A percentile compares a stretch with the other conserved stretches of the same genome.
phyloP scores from a whole-genome alignment of 2,797 vertebrate genomes.

The Caiman crocodilus region DNA sequence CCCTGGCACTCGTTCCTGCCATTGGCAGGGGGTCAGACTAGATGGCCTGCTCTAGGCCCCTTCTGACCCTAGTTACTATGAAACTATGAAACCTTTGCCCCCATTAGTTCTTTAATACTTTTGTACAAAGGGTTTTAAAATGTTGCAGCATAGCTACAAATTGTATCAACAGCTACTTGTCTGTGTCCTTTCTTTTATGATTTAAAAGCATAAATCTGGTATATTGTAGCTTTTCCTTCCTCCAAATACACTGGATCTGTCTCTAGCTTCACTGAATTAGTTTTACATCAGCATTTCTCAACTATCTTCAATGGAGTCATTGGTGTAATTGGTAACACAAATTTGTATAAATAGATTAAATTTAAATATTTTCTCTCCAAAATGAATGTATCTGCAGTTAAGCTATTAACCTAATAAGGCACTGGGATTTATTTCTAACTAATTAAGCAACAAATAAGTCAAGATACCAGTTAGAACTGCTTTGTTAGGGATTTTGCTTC shows the following conservation, averaged over 20 bases:
- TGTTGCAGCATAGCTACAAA: neutral
- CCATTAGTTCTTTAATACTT: neutral
- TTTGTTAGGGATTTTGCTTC: conserved; percentile 67
- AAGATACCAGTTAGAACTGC: conserved; percentile 65
- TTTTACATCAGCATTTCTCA: conserved; percentile 47
- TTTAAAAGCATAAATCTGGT: neutral
- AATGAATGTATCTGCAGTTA: conserved; percentile 66
- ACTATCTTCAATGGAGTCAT: conserved; percentile 31
- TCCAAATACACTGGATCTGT: conserved; percentile 11
- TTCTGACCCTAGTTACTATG: too few species aligned
- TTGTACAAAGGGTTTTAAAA: neutral
- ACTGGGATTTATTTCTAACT: conserved; percentile 75
- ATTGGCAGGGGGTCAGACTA: too few species aligned
- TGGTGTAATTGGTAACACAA: neutral
- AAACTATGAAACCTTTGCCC: neutral
- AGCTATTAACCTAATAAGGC: conserved; percentile 67
- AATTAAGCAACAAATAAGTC: conserved; percentile 76
- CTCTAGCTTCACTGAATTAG: neutral
- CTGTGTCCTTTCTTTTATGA: neutral
- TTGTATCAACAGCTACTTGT: neutral
- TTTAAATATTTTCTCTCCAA: conserved; percentile 65
- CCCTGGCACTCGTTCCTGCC: too few species aligned
- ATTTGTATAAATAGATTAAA: conserved; percentile 42
- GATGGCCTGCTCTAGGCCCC: too few species aligned
- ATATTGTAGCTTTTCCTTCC: conserved; percentile 12